A percentile compares a stretch with the other conserved stretches of the same genome.
These are phyloP conservation scores for Aphis craccivora DNA, from an alignment of 1,140 invertebrate genomes.

Conservation along the genomic window DNA sequence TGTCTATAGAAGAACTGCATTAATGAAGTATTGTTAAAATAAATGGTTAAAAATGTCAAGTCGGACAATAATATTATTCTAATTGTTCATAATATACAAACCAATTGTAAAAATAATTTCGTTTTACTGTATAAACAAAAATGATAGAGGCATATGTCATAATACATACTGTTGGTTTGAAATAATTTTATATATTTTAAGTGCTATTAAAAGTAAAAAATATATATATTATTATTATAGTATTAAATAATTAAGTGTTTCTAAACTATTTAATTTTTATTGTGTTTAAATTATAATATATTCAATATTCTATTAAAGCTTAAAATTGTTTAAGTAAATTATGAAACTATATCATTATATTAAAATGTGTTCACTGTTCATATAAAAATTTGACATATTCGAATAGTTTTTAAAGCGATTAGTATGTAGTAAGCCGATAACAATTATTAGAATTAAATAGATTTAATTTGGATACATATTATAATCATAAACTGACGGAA, in stretches of 20 bases:
- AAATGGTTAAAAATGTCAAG: background rate
- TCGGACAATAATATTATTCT: background rate
- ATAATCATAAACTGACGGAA: background rate
- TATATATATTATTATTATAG: no score
- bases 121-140: background rate
- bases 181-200: background rate
- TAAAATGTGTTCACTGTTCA: background rate
- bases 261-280: background rate
- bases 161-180: background rate
- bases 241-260: background rate
- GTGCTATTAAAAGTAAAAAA: background rate
- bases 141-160: background rate
- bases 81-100: background rate
- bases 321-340: background rate
- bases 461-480: background rate
- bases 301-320: background rate
- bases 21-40: background rate
- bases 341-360: background rate
- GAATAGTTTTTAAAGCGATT: background rate
- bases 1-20: background rate
- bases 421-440: background rate
- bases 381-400: background rate
- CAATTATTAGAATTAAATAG: background rate
- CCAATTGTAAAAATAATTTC: background rate
- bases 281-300: background rate